Evolutionary conservation across 2,888 invertebrate genomes (phyloP).

Genomic region (Lithophane socia): DNA sequence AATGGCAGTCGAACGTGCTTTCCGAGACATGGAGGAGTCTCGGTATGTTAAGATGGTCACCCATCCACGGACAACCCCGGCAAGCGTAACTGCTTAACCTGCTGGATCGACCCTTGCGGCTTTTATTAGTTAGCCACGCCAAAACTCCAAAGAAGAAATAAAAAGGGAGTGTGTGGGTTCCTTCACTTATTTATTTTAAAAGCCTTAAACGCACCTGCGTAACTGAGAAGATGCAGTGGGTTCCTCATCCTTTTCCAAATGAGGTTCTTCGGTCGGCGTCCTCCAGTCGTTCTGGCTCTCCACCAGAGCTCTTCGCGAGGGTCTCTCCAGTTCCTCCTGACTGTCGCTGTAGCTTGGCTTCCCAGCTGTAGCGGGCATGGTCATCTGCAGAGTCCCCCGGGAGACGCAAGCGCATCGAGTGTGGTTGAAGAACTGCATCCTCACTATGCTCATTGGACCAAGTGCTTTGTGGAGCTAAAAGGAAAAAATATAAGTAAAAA

Average conservation of each 20-base stretch:
- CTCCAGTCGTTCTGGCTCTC: constrained; percentile 77
- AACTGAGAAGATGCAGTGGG: constrained; percentile 81
- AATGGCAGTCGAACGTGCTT: too few species aligned
- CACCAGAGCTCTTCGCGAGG: constrained; percentile 52
- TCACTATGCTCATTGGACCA: constrained; percentile 75
- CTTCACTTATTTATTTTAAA: neutral
- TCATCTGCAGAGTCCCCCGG: constrained; percentile 76
- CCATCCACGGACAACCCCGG: too few species aligned
- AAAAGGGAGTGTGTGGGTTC: too few species aligned
- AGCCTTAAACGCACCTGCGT: constrained; percentile 73
- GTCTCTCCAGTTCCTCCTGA: constrained; percentile 63
- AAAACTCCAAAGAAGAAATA: neutral
- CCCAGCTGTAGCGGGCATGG: constrained; percentile 64
- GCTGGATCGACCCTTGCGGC: too few species aligned
- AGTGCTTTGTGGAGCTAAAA: constrained; percentile 83
- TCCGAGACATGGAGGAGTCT: too few species aligned
- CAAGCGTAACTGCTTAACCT: too few species aligned
- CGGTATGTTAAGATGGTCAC: too few species aligned
- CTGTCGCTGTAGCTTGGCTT: constrained; percentile 65
- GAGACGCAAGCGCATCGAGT: constrained; percentile 85
- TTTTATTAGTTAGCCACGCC: too few species aligned
- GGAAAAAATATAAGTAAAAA: neutral
- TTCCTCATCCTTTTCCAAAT: constrained; percentile 75
- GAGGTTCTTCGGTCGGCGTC: constrained; percentile 77
- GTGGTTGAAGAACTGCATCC: constrained; percentile 86